Evolutionary conservation across 2,113 vertebrate genomes (phyloP), one percentile per base, ranked within the genome.

Genomic region (Macroglossus sobrinus): DNA sequence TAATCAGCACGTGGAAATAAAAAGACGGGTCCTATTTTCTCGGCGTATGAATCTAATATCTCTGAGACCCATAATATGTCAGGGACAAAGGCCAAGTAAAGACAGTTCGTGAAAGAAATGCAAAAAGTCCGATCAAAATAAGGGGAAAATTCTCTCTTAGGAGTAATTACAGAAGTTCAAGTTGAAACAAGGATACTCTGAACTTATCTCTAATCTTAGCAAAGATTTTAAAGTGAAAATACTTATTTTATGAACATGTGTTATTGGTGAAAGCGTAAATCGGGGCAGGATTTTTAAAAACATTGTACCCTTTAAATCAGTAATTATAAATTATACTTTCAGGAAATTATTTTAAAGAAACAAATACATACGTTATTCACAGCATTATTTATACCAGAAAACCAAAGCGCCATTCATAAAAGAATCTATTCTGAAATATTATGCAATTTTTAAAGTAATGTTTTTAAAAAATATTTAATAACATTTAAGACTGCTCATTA

Each of bases 11-110:
- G 0, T 12, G 53, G 12, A n/a, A 21, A 53, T 21, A 7, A 16
- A 0, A 28, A 43, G 33, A 7, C 21, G 5, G 3, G 1, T 33
- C 3, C 7, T 5, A 1, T n/a, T 9, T 19, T 43, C 21, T 18
- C 12, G n/a, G 5, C 0, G 18, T 15, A 1, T 21, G 15, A 0
- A n/a, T 12, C 14, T 7, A 7, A 14, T 10, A 11, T 24, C 82
- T 57, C 50, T n/a, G 50, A 63, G 7, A 63, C 43, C 35, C 9
- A 15, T 4, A 33, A 40, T 5, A 16, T 2, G 14, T 5, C 28
- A 19, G 0, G 15, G 19, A 26, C 53, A 53, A 69, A 80, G 53
- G n/a, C 3, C 84, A 63, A 50, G 43, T 4, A 11, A 43, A 26
- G 64, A 40, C 22, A 15, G 4, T 11, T 40, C 21, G 2, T 21